Conservation (phyloP, 2,797 vertebrate genomes). For the Artibeus lituratus region DNA sequence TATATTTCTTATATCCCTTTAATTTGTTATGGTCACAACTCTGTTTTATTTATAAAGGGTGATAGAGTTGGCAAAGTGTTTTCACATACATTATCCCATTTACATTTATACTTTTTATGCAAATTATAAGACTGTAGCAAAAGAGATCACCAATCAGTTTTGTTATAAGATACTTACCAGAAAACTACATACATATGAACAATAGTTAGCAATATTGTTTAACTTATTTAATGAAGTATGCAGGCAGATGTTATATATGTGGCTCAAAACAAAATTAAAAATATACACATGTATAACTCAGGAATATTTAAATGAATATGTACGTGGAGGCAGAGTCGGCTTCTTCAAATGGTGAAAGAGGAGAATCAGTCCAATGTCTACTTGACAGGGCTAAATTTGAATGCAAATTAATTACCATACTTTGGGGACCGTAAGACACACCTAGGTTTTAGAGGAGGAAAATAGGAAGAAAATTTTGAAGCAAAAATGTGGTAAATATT, state of each 20-base stretch:
- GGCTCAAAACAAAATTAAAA: background rate
- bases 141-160: background rate
- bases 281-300: background rate
- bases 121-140: background rate
- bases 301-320: background rate
- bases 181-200: background rate
- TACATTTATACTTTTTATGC: background rate
- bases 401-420: background rate
- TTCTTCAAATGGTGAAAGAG: background rate
- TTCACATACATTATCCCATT: background rate
- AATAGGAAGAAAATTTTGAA: too few species aligned
- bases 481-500: too few species aligned
- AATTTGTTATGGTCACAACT: background rate
- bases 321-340: background rate
- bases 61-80: background rate
- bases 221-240: background rate
- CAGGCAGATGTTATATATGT: background rate
- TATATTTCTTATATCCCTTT: background rate
- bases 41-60: background rate
- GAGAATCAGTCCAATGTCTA: background rate
- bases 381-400: background rate
- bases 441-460: too few species aligned
- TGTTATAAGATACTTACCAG: background rate
- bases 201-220: background rate
- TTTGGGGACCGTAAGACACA: too few species aligned